Conservation (phyloP, 2,797 vertebrate genomes). For the Ptychadena robeensis region DNA sequence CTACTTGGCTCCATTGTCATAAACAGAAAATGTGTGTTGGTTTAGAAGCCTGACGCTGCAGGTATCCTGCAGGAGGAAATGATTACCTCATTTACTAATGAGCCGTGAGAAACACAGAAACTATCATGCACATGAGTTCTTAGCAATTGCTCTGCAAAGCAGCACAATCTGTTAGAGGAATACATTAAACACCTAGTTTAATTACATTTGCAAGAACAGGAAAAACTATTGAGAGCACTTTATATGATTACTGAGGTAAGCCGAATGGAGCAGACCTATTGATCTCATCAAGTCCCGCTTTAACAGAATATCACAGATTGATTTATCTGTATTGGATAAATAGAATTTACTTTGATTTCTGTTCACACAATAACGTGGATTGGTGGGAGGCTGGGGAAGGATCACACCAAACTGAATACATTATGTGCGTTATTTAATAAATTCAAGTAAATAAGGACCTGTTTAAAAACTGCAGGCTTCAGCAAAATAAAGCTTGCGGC, state of each 20-base stretch:
- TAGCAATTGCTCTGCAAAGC: conserved; percentile 67
- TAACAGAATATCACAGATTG: conserved; percentile 63
- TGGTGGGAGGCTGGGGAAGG: too few relatives aligned
- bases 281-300: conserved; percentile 72
- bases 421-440: too few relatives aligned
- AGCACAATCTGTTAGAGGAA: conserved; percentile 70
- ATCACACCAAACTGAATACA: too few relatives aligned
- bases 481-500: background rate
- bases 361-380: background rate
- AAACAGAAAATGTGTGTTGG: conserved; percentile 27
- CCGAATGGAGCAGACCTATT: conserved; percentile 71
- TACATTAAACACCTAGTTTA: conserved; percentile 74
- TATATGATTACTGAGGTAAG: conserved; percentile 74
- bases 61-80: conserved; percentile 62
- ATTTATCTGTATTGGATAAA: conserved; percentile 42
- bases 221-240: conserved; percentile 74
- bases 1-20: background rate
- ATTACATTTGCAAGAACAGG: conserved; percentile 74
- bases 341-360: background rate
- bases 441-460: background rate
- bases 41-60: conserved; percentile 59
- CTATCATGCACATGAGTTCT: conserved; percentile 64
- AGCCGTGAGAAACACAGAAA: conserved; percentile 66
- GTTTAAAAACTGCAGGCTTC: background rate
- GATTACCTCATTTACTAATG: conserved; percentile 70